Base-by-base conservation (phyloP, 2,113 vertebrate genomes). In the Anoplopoma fimbria region DNA sequence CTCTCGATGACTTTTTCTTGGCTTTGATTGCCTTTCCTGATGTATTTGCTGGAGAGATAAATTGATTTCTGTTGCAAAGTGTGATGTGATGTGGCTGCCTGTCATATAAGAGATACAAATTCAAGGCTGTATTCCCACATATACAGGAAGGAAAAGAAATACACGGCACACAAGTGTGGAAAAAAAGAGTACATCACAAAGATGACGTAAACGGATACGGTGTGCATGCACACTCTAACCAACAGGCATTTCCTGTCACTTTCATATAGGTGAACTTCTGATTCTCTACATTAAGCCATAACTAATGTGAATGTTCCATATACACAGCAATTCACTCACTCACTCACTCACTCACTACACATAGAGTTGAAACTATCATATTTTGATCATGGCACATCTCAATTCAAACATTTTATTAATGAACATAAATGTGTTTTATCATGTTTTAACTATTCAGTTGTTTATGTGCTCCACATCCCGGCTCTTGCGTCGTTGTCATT, bases 31-130 rank as follows among this genome's bases (percentile, higher is more conserved):
- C 57, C 72, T 85, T 79, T 61, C 79, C 64, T 0, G 31, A 57
- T 87, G 65, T 75, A 81, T 88, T 87, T 92, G 69, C 77, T 71
- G 38, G 33, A 85, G 61, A 82, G 75, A 89, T 82, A 87, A 87
- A 93, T 90, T 62, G 75, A 58, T 92, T 94, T 92, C 77, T 86
- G 42, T 77, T 77, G 62, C 36, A 67, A 42, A 38, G 25, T 72
- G 69, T 85, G 77, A 74, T 72, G 38, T 69, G 47, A 63, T 40
- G 38, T 64, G 58, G 57, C 38, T 71, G 49, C 13, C 38, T 31
- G 42, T 73, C 71, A 64, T 82, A 29, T 81, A 67, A 77, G 31
- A 53, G 61, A 84, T 88, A 73, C 53, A 83, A 74, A 82, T 83
- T 31, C 29, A 8, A n/a, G 38, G 25, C 51, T 57, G 42, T 65